A percentile compares a stretch with the other conserved stretches of the same genome.
Conservation (phyloP, 1,140 invertebrate genomes). For the Conopomorpha cramerella region DNA sequence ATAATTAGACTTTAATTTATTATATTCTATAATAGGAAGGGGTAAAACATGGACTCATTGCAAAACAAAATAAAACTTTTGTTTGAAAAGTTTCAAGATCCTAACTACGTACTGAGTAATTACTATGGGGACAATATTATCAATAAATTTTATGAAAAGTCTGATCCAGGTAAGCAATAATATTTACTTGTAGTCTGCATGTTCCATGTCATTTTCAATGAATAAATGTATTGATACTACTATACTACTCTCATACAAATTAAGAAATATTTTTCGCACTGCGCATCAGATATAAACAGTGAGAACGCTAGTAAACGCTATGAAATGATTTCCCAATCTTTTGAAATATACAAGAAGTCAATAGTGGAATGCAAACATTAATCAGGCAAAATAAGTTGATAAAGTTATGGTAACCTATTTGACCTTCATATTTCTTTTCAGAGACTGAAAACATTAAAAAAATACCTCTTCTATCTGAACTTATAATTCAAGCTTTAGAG, state of each 20-base stretch:
- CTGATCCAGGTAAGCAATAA: conserved; percentile 20
- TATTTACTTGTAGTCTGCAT: no score
- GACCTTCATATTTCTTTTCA: neutral
- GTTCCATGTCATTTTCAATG: neutral
- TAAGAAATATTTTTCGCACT: no score
- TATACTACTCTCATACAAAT: no score
- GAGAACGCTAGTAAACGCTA: neutral
- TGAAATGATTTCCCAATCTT: neutral
- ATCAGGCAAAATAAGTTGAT: neutral
- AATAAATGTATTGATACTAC: neutral
- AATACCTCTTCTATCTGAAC: conserved; percentile 8
- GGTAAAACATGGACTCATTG: neutral
- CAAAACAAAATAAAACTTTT: conserved; percentile 35
- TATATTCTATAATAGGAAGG: neutral
- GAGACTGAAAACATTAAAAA: neutral
- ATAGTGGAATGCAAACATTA: neutral
- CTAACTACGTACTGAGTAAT: conserved; percentile 38
- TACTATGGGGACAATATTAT: conserved; percentile 43
- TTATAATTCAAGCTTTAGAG: conserved; percentile 19
- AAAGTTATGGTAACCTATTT: neutral
- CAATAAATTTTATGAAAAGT: conserved; percentile 24
- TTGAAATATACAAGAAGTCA: neutral
- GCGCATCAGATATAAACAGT: no score
- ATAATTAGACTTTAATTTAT: neutral
- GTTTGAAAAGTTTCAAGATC: conserved; percentile 31